Conservation (phyloP, 2,797 vertebrate genomes). For the Micrastur ruficollis region DNA sequence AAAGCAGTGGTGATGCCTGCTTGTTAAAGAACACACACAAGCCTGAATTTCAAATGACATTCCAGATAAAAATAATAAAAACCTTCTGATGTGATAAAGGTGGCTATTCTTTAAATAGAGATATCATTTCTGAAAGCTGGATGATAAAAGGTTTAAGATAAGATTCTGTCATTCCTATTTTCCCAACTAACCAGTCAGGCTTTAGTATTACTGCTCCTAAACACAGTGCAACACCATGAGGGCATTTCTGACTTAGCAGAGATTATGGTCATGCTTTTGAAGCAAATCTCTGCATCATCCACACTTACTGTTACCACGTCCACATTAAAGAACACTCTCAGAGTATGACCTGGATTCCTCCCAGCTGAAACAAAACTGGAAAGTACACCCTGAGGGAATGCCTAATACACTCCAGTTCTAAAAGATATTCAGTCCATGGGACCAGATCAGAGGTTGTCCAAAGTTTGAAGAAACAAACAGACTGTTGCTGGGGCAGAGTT, state of each 20-base stretch:
- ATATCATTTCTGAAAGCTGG: not conserved
- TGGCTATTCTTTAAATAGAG: not conserved
- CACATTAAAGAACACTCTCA: not conserved
- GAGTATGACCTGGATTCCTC: rapidly evolving
- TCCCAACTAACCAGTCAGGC: not conserved
- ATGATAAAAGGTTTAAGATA: not conserved
- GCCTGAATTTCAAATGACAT: not conserved
- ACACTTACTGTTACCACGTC: not conserved
- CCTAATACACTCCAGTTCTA: not conserved
- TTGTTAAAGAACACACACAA: not conserved
- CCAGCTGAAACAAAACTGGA: not conserved
- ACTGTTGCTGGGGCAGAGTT: not conserved
- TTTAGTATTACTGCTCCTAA: not conserved
- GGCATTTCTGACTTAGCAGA: not conserved
- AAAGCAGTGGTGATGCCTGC: not conserved
- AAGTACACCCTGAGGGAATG: not conserved
- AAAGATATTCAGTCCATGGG: not conserved
- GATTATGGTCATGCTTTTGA: not conserved
- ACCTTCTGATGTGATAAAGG: not conserved
- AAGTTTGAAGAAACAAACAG: not conserved
- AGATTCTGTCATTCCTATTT: not conserved
- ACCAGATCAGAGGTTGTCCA: not conserved
- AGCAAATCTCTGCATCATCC: not conserved
- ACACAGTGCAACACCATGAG: not conserved
- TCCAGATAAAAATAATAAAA: not conserved